Percentiles rank a stretch among this genome's conserved stretches.
These are phyloP conservation scores for Apomyelois bistriatella DNA, from an alignment of 2,888 invertebrate genomes.

Conservation along the genomic window DNA sequence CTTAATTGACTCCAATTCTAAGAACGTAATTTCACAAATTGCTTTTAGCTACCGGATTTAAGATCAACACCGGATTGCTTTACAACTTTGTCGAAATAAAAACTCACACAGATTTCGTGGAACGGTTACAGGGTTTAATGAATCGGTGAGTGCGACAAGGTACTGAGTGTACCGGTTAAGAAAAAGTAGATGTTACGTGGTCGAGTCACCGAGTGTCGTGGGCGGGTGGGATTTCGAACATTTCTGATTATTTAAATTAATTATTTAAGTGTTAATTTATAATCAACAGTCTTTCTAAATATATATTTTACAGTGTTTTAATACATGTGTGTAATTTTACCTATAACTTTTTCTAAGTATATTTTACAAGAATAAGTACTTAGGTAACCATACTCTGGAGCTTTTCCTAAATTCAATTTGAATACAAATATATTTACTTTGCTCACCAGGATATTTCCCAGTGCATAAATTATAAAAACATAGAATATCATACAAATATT, in stretches of 20 bases:
- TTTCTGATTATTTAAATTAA: slow-evolving; percentile 30
- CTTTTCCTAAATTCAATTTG: too few relatives aligned
- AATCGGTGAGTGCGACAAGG: slow-evolving; percentile 44
- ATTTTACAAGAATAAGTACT: too few relatives aligned
- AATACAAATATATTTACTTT: too few relatives aligned
- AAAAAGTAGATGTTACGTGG: slow-evolving; percentile 41
- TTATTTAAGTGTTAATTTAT: slow-evolving; percentile 23
- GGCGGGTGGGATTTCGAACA: slow-evolving; percentile 46
- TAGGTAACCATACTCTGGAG: too few relatives aligned
- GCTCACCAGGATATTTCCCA: too few relatives aligned
- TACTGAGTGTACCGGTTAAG: slow-evolving; percentile 43
- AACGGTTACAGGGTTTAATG: neutral
- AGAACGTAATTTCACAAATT: slow-evolving; percentile 81
- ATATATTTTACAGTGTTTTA: too few relatives aligned
- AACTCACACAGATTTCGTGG: neutral
- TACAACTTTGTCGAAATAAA: slow-evolving; percentile 47
- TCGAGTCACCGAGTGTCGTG: slow-evolving; percentile 38
- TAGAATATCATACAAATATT: too few relatives aligned
- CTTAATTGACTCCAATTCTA: slow-evolving; percentile 77
- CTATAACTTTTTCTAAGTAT: too few relatives aligned
- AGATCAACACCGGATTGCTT: slow-evolving; percentile 54
- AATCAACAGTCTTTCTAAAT: slow-evolving; percentile 20
- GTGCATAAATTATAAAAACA: too few relatives aligned
- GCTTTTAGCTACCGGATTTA: slow-evolving; percentile 75
- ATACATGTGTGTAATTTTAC: too few relatives aligned